Evolutionary conservation across 2,797 vertebrate genomes (phyloP), one percentile per base, ranked within the genome.

Genomic region (Psittacula derbiana): DNA sequence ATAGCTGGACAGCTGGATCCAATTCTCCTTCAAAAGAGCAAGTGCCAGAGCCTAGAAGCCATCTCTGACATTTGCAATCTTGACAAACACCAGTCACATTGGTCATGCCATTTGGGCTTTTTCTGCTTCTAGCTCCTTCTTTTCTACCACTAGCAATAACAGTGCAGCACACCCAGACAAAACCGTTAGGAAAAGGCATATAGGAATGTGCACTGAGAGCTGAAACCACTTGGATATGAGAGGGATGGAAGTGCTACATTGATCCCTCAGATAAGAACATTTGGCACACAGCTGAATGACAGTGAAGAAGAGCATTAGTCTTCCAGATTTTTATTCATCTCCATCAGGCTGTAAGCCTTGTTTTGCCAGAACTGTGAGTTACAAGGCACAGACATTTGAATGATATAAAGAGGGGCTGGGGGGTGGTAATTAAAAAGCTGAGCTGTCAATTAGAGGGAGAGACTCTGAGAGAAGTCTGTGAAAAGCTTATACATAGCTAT

Each of bases 281-380:
- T 84, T 88, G 93, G 88, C 70, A 79, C 0, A 1, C 70, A 74
- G 80, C 58, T 94, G 76, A 86, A 31, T 4, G 15, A 49, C 12
- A 19, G 66, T 4, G 31, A 92, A 79, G 55, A 82, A 71, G 65
- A 94, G 70, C 53, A 47, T 70, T n/a, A 57, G 41, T 86, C 49
- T 92, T 92, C 83, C 88, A 86, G 86, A 74, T 69, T 96, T 93
- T 88, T 79, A 81, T 84, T 88, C 86, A 72, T 58, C 66, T 88
- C 83, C 73, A 65, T 41, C 83, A 88, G 80, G 69, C 73, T 93
- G 83, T 69, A 88, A 71, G 46, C 62, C 41, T 86, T 83, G 15
- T 74, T 86, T 84, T 72, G 30, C 73, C 87, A 92, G 86, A 80
- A 71, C 72, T 60, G 60, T 20, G 57, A 87, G 62, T 66, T 86